A percentile compares a stretch with the other conserved stretches of the same genome.
phyloP scores from a whole-genome alignment of 2,113 vertebrate genomes.

The Carlito syrichta region DNA sequence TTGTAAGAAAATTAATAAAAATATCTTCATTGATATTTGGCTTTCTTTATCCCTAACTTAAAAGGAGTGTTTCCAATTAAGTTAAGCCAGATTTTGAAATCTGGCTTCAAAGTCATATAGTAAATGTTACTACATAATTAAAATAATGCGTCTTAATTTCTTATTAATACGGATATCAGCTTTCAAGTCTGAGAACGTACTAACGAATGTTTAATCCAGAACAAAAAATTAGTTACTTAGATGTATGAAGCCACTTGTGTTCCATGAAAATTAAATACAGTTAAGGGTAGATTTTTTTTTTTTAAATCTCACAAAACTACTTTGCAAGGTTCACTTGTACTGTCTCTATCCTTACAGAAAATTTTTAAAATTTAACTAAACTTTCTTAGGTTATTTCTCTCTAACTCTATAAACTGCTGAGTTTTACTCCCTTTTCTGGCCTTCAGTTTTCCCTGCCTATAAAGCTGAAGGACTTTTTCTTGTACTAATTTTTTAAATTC shows the following conservation, averaged over 20 bases:
- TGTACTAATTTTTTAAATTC: conserved; percentile 4
- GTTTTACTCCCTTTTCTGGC: conserved; percentile 32
- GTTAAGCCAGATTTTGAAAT: conserved; percentile 36
- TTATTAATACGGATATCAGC: conserved; percentile 15
- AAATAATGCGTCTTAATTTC: conserved; percentile 24
- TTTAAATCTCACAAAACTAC: background rate
- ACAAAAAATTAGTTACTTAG: background rate
- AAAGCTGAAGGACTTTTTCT: conserved; percentile 12
- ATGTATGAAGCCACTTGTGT: conserved; percentile 2
- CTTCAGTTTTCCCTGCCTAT: conserved; percentile 19
- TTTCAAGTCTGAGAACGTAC: conserved; percentile 26
- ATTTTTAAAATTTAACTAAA: conserved; percentile 18
- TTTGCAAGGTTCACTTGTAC: conserved; percentile 33
- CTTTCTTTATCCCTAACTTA: conserved; percentile 1
- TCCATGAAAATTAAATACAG: conserved; percentile 13
- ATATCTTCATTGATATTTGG: conserved; percentile 16
- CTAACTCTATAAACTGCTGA: background rate
- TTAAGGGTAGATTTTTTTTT: background rate
- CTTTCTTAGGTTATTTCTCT: background rate
- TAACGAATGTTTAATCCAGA: conserved; percentile 19
- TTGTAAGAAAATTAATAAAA: conserved; percentile 55
- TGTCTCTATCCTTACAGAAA: background rate
- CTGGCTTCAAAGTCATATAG: conserved; percentile 18
- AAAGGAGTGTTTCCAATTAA: conserved; percentile 35
- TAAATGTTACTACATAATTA: conserved; percentile 22